A percentile compares a stretch with the other conserved stretches of the same genome.
These are phyloP conservation scores for Okapia johnstoni DNA, from an alignment of 2,113 vertebrate species.

Conservation along the genomic window DNA sequence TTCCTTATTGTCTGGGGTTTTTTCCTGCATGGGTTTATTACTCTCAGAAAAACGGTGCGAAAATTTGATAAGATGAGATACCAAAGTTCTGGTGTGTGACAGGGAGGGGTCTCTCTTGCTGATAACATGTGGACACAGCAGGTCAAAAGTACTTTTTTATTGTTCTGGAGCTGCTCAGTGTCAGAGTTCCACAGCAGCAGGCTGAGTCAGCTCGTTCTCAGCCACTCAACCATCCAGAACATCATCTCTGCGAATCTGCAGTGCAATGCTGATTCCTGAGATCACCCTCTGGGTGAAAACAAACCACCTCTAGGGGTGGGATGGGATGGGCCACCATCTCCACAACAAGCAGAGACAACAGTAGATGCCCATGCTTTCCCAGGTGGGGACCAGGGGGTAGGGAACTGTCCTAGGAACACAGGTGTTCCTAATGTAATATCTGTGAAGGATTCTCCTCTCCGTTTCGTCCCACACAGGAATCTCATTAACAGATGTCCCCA, in stretches of 20 bases:
- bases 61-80: slow-evolving; percentile 41
- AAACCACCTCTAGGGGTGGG: not conserved
- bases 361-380: not conserved
- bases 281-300: not conserved
- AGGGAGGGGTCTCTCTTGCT: not conserved
- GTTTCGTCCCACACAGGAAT: not conserved
- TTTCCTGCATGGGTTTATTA: not conserved
- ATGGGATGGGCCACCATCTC: not conserved
- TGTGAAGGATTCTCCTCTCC: not conserved
- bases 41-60: not conserved
- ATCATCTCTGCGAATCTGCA: not conserved
- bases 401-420: not conserved
- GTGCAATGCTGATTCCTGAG: not conserved
- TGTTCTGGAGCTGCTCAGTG: not conserved
- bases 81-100: not conserved
- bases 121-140: not conserved
- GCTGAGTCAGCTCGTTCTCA: slow-evolving; percentile 57
- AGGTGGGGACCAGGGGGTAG: fast-evolving
- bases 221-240: slow-evolving; percentile 28
- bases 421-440: not conserved
- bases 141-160: slow-evolving; percentile 57
- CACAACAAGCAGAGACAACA: not conserved
- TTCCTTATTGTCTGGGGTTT: not conserved
- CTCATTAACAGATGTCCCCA: not conserved
- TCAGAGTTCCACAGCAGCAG: not conserved